Percentiles rank a stretch among this genome's conserved stretches.
Evolutionary conservation across 1,140 invertebrate species (phyloP).

Genomic region (Hyles vespertilio): DNA sequence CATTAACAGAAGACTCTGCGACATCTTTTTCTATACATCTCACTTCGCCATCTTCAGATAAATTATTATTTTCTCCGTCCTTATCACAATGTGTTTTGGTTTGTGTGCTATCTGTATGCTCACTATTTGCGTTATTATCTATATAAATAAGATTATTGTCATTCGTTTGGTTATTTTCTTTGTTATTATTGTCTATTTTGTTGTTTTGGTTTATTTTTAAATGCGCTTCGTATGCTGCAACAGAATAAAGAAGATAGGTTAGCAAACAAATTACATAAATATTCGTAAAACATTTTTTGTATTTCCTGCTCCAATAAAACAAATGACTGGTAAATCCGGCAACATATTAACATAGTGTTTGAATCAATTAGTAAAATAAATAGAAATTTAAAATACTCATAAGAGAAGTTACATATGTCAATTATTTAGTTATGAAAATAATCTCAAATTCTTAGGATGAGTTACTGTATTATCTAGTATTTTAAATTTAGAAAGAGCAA

Average conservation of each 20-base stretch:
- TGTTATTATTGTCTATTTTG: neutral
- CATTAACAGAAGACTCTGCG: neutral
- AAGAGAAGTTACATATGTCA: too few species aligned
- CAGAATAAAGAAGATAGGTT: neutral
- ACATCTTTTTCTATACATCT: neutral
- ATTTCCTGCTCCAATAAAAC: neutral
- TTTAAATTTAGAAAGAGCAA: neutral
- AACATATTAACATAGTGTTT: neutral
- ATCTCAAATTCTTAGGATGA: too few species aligned
- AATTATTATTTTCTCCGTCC: neutral
- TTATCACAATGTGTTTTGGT: neutral
- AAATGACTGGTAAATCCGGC: neutral
- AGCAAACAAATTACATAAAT: too few species aligned
- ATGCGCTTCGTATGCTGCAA: constrained; percentile 6
- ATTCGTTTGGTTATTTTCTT: neutral
- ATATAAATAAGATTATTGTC: neutral
- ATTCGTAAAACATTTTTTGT: too few species aligned
- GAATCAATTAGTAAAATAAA: too few species aligned
- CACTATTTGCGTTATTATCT: neutral
- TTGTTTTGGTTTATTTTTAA: constrained; percentile 5
- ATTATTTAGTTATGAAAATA: too few species aligned
- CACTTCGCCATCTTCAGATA: neutral
- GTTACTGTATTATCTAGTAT: too few species aligned
- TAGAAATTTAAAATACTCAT: too few species aligned
- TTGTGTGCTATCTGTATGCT: neutral